phyloP scores from a whole-genome alignment of 2,888 invertebrate genomes.

The Apodemia duryi region DNA sequence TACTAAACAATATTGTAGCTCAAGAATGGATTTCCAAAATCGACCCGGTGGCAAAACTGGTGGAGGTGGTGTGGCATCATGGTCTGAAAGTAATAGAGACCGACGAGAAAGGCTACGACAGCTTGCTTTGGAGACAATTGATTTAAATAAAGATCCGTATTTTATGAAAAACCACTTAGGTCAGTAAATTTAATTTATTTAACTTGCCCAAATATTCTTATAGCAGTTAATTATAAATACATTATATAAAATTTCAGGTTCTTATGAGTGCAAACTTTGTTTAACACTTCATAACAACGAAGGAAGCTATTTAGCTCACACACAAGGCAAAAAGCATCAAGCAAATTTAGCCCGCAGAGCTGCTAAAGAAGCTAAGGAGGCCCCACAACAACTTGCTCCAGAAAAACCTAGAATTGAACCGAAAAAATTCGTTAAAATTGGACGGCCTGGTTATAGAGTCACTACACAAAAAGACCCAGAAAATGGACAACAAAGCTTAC shows the following conservation, averaged over 20 bases:
- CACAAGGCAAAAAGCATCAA: constrained; percentile 99
- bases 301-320: constrained; percentile 98
- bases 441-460: constrained; percentile 98
- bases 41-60: constrained; percentile 99
- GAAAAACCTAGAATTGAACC: constrained; percentile 98
- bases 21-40: constrained; percentile 98
- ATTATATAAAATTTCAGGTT: constrained; percentile 73
- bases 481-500: constrained; percentile 95
- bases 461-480: constrained; percentile 98
- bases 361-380: constrained; percentile 98
- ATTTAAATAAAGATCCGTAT: constrained; percentile 99
- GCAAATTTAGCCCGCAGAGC: constrained; percentile 98
- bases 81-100: constrained; percentile 98
- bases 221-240: neutral
- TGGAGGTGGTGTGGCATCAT: constrained; percentile 99
- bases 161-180: constrained; percentile 99
- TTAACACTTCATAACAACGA: constrained; percentile 99
- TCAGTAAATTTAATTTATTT: constrained; percentile 42
- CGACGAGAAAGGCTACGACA: constrained; percentile 96
- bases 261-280: constrained; percentile 99
- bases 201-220: neutral
- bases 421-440: constrained; percentile 99
- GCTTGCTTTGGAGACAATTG: constrained; percentile 98
- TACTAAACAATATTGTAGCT: neutral
- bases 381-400: constrained; percentile 95